Base-by-base conservation (phyloP, 2,888 invertebrate genomes). In the Myopa testacea region DNA sequence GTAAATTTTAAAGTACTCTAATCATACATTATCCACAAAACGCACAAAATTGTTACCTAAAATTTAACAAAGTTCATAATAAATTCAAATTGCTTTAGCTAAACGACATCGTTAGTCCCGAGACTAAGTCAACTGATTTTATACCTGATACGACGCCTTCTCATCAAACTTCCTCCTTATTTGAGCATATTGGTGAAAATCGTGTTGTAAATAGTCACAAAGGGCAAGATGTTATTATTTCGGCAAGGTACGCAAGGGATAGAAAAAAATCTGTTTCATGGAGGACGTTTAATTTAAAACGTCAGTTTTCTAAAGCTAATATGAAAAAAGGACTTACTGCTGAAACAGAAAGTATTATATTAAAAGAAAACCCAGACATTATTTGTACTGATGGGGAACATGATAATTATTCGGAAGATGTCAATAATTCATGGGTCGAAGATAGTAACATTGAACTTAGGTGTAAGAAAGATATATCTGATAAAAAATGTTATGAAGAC, bases 261-360 rank as follows among this genome's bases (percentile, higher is more conserved):
- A 89, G 93, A 80, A 91, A 93, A 83, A 93, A 93, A 84, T 93
- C 93, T 52, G 92, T 93, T 81, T 89, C 92, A 78, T 95, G 95
- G 94, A 95, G 94, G 89, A 92, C 92, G 79, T 95, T 95, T 90
- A 94, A 93, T 88, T 91, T 95, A 79, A 95, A 95, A 89, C 93
- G 95, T 83, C 95, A 95, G 89, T 91, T 95, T 83, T 95, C 94
- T 80, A 94, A 92, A 89, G 95, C 95, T 82, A 93, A 93, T 84
- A 93, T 87, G 86, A 87, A 87, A 78, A 88, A 87, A 80, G 84
- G 86, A 37, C 80, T 84, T 19, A 86, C 84, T 83, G 83, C 85
- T 75, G 87, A 85, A 76, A 82, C 83, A 82, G 88, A 90, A 79
- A 81, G 83, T 83, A 85, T 87, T 81, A 89, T 91, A 19, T 89